Base-by-base conservation (phyloP, 2,113 vertebrate genomes). In the Penelope pileata region DNA sequence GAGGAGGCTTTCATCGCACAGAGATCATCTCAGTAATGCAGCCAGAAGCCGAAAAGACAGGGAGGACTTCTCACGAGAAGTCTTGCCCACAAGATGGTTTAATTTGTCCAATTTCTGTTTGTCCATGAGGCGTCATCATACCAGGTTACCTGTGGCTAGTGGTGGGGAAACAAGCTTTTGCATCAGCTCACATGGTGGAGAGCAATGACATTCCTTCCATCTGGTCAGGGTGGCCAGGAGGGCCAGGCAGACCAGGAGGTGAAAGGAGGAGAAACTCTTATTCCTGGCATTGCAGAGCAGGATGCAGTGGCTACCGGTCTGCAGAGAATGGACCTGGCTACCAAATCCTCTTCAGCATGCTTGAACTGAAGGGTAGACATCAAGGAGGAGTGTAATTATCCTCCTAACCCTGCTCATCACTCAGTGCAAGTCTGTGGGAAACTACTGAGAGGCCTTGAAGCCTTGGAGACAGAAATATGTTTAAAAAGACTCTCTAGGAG, bases 171-270 rank as follows among this genome's bases (percentile, higher is more conserved):
- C 26, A 64, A 81, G 12, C 17, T 36, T 16, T 21, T 29, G n/a
- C n/a, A 51, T 50, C 67, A 29, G n/a, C 12, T 50, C 26, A 29
- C 67, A 50, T 19, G n/a, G 10, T 19, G 4, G 11, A 18, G 17
- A 29, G 48, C 7, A 59, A 67, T 1, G 0, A 3, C 0, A 0
- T 47, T 26, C 6, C 32, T 67, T 74, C 54, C 32, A 51, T 32
- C 18, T 59, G 32, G 56, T 50, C 81, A 79, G 53, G 34, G 19
- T 59, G 19, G 19, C 54, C 66, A 53, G 58, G 29, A 30, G 42
- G 42, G n/a, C 24, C 38, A 40, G 17, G 30, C 34, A 40, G 30
- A 67, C 60, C 19, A 56, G 63, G 27, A 7, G 7, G 26, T 22
- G 32, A 47, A 64, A 86, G 38, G 5, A 93, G 24, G 21, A 79